Evolutionary conservation across 2,888 invertebrate genomes (phyloP).

Genomic region (Phengaris alcon): DNA sequence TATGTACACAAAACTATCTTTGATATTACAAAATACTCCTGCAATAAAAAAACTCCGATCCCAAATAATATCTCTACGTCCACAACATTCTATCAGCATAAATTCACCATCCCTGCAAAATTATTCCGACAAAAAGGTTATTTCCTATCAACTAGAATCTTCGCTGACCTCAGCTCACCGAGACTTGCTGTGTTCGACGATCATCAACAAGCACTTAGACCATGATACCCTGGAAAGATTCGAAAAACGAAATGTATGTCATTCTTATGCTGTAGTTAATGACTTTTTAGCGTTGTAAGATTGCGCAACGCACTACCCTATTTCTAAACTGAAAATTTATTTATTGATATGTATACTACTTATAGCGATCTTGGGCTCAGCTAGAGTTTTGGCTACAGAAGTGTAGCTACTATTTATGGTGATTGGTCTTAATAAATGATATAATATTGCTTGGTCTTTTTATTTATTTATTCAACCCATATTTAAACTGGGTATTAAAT

Average conservation of each 20-base stretch:
- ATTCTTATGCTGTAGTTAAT: constrained; percentile 42
- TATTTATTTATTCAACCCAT: too few species aligned
- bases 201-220: constrained; percentile 51
- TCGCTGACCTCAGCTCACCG: constrained; percentile 43
- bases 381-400: too few species aligned
- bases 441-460: too few species aligned
- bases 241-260: constrained; percentile 50
- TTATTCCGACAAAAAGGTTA: constrained; percentile 43
- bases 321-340: too few species aligned
- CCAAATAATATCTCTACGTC: constrained; percentile 44
- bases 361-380: too few species aligned
- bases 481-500: too few species aligned
- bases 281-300: too few species aligned
- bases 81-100: constrained; percentile 40
- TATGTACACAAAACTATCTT: constrained; percentile 44
- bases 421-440: too few species aligned
- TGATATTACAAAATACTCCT: constrained; percentile 38
- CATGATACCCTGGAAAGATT: constrained; percentile 45
- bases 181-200: constrained; percentile 48
- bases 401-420: too few species aligned
- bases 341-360: too few species aligned
- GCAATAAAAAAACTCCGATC: constrained; percentile 43
- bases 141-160: constrained; percentile 47
- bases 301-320: too few species aligned
- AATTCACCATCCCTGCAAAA: constrained; percentile 43